Conservation (phyloP, 2,888 invertebrate species). For the Chrysotoxum bicinctum region DNA sequence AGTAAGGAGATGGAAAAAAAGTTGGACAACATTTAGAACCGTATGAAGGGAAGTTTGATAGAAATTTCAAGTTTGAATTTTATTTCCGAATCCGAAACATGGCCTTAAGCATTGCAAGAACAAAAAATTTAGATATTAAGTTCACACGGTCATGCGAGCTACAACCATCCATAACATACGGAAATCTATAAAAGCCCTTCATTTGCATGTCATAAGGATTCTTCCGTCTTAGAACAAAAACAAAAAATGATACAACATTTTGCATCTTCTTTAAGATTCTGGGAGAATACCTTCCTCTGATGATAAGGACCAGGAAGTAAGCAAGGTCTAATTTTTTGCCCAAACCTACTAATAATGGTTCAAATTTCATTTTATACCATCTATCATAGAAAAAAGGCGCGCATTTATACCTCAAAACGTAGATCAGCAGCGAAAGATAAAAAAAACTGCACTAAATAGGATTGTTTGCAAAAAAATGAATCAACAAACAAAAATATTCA, state of each 20-base stretch:
- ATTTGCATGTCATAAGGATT: slow-evolving; percentile 22
- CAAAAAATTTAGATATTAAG: not conserved
- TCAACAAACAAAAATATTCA: not conserved
- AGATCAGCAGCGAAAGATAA: not conserved
- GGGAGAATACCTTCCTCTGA: not conserved
- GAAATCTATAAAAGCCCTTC: slow-evolving; percentile 21
- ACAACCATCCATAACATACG: not conserved
- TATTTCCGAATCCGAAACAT: not conserved
- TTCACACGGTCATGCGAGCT: not conserved
- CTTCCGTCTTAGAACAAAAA: not conserved
- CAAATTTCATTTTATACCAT: not conserved
- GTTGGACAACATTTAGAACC: too few relatives aligned
- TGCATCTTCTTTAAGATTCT: not conserved
- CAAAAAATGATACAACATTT: not conserved
- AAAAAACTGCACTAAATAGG: slow-evolving; percentile 12
- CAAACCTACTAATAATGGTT: not conserved
- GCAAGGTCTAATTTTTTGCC: not conserved
- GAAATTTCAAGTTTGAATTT: not conserved
- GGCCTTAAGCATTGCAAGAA: not conserved
- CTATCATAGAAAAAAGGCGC: slow-evolving; percentile 10
- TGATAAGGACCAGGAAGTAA: slow-evolving; percentile 18
- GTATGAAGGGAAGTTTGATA: too few relatives aligned
- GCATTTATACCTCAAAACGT: not conserved
- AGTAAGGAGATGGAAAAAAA: too few relatives aligned
- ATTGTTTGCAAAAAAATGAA: slow-evolving; percentile 5